These are phyloP conservation scores for Eledone cirrhosa DNA, from an alignment of 2,888 invertebrate species.

Conservation along the genomic window DNA sequence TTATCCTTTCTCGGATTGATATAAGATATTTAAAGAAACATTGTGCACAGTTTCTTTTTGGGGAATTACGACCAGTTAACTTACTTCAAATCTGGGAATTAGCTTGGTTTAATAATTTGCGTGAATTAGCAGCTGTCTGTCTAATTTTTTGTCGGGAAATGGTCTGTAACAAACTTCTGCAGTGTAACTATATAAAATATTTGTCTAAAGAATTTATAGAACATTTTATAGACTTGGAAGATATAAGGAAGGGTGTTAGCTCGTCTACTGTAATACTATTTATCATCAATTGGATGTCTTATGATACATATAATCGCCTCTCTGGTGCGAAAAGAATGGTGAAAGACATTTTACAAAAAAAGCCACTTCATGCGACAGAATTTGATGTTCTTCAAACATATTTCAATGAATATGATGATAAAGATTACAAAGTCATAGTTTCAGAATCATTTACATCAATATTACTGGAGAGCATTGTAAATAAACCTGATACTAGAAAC, in stretches of 20 bases:
- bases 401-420: no score
- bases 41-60: conserved; percentile 4
- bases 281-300: no score
- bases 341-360: no score
- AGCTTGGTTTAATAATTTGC: conserved; percentile 6
- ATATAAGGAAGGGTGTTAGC: not conserved
- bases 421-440: no score
- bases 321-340: no score
- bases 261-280: not conserved
- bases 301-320: no score
- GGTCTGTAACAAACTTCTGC: not conserved
- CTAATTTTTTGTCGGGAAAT: not conserved
- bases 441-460: no score
- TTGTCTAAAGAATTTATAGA: not conserved
- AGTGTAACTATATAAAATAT: not conserved
- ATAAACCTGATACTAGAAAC: no score
- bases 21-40: not conserved
- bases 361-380: no score
- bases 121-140: not conserved
- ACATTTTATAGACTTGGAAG: not conserved
- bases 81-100: not conserved
- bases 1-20: not conserved
- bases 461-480: no score
- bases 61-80: not conserved
- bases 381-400: no score